phyloP scores from a whole-genome alignment of 2,888 invertebrate species.

The Choreutis nemorana region DNA sequence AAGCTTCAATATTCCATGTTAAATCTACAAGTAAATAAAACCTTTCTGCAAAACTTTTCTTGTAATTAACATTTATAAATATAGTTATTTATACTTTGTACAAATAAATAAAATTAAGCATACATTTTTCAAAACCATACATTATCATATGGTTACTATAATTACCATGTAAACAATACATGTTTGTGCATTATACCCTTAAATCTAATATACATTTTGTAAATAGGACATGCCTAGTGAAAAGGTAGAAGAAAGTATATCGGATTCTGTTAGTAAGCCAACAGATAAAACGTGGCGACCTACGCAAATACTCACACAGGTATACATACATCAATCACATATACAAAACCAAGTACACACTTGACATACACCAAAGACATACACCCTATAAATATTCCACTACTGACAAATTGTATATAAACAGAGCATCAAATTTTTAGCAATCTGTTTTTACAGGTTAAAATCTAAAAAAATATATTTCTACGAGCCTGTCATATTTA shows the following conservation, averaged over 20 bases:
- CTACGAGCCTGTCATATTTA: no score
- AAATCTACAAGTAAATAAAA: no score
- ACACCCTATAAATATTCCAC: background rate
- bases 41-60: no score
- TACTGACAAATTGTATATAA: no score
- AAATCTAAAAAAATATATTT: no score
- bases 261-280: constrained; percentile 38
- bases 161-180: constrained; percentile 8
- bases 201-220: no score
- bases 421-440: no score
- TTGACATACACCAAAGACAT: constrained; percentile 9
- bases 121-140: constrained; percentile 5
- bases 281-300: constrained; percentile 53
- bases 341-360: constrained; percentile 21
- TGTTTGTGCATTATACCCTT: constrained; percentile 20
- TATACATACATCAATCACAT: constrained; percentile 29
- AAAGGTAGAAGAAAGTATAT: constrained; percentile 27
- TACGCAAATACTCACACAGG: constrained; percentile 38
- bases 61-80: no score
- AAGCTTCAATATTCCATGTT: no score
- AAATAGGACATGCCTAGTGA: constrained; percentile 44
- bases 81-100: no score
- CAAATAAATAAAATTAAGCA: constrained; percentile 8
- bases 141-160: constrained; percentile 1
- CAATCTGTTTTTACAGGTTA: no score